Percentiles rank a stretch among this genome's conserved stretches.
Conservation (phyloP, 2,888 invertebrate genomes). For the Yponomeuta cagnagella region DNA sequence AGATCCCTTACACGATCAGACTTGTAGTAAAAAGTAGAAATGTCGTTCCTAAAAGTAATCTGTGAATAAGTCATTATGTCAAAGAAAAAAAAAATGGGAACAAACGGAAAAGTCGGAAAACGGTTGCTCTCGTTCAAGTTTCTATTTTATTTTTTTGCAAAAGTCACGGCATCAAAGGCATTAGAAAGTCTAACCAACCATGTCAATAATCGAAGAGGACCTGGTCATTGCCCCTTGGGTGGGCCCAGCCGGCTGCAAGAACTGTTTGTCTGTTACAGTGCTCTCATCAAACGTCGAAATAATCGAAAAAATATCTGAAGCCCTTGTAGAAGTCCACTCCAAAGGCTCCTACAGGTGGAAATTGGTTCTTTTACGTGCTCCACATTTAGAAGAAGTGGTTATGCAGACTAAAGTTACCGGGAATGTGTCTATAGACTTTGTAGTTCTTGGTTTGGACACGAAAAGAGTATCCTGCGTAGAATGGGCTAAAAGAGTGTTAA, state of each 20-base stretch:
- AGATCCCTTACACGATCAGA: not conserved
- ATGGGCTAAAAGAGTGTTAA: conserved; percentile 52
- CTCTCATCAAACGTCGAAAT: conserved; percentile 55
- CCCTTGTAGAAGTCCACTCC: conserved; percentile 47
- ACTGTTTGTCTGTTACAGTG: conserved; percentile 51
- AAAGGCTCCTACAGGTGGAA: conserved; percentile 56
- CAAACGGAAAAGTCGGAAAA: not conserved
- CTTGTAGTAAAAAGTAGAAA: not conserved
- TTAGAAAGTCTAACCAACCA: conserved; percentile 20
- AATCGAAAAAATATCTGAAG: conserved; percentile 52
- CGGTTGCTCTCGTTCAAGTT: not conserved
- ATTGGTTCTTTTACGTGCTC: conserved; percentile 47
- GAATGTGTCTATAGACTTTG: conserved; percentile 56
- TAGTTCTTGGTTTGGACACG: conserved; percentile 57
- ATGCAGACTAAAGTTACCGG: conserved; percentile 47
- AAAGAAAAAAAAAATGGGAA: not conserved
- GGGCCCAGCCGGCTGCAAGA: conserved; percentile 51
- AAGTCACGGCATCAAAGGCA: not conserved
- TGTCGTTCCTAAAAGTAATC: not conserved
- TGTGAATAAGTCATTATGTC: not conserved
- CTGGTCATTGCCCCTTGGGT: conserved; percentile 54
- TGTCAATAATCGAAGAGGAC: conserved; percentile 47
- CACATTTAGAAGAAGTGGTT: conserved; percentile 48
- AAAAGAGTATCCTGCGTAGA: conserved; percentile 56
- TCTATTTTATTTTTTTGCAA: not conserved